Percentiles rank a stretch among this genome's conserved stretches.
phyloP scores from a whole-genome alignment of 2,113 vertebrate species.

The Gulo gulo region DNA sequence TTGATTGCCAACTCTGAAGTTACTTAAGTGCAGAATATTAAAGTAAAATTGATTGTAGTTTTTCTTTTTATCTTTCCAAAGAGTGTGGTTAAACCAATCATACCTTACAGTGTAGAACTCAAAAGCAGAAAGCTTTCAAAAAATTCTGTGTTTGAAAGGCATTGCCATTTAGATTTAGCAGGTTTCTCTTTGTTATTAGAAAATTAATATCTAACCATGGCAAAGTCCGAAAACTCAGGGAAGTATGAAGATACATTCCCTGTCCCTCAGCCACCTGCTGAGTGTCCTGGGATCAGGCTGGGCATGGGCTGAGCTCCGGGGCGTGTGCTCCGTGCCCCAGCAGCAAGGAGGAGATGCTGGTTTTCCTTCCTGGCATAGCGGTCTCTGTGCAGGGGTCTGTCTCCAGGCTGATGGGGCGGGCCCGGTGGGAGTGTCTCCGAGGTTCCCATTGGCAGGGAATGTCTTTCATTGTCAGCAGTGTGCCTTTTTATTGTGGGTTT shows the following conservation, averaged over 20 bases:
- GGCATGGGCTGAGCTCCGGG: neutral
- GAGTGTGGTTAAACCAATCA: neutral
- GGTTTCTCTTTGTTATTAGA: neutral
- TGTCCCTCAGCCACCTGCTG: too few relatives aligned
- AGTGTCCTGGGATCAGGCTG: neutral
- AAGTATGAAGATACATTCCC: neutral
- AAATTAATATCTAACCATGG: neutral
- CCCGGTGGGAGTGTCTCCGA: fast-evolving
- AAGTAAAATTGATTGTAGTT: neutral
- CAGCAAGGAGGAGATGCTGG: too few relatives aligned
- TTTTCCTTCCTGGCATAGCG: fast-evolving
- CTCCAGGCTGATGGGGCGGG: fast-evolving
- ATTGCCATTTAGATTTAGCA: neutral
- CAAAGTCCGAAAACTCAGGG: neutral
- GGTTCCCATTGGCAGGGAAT: neutral
- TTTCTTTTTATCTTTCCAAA: neutral
- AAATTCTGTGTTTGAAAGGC: neutral
- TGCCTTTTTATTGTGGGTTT: neutral
- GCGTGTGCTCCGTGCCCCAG: neutral
- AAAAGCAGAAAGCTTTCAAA: neutral
- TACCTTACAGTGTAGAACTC: neutral
- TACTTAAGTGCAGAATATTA: neutral
- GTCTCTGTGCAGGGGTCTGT: fast-evolving
- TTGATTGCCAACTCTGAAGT: neutral
- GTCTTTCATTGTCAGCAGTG: neutral